phyloP scores from a whole-genome alignment of 1,140 invertebrate species.

The Uloborus diversus region DNA sequence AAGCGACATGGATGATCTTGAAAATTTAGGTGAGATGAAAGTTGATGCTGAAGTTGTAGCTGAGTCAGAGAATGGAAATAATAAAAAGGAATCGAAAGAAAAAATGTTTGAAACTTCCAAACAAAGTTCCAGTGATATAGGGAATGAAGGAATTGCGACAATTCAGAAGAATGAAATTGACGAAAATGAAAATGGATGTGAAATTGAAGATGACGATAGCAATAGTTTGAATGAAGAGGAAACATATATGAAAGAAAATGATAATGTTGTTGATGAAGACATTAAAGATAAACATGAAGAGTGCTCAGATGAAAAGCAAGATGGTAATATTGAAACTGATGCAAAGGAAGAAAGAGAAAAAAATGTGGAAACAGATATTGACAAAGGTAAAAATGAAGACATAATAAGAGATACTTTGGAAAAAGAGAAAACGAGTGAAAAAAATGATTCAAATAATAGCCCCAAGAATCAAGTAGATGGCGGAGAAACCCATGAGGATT shows the following conservation, averaged over 20 bases:
- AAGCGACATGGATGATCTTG: too few relatives aligned
- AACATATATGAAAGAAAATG: neutral
- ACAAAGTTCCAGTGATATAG: too few relatives aligned
- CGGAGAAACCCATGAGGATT: too few relatives aligned
- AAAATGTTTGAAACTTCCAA: too few relatives aligned
- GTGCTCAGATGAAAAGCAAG: neutral
- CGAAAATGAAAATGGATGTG: neutral
- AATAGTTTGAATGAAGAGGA: neutral
- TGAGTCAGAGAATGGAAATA: neutral
- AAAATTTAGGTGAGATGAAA: too few relatives aligned
- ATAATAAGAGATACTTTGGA: neutral
- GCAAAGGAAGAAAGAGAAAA: neutral
- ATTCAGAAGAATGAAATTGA: neutral
- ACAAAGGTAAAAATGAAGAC: neutral
- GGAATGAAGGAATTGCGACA: too few relatives aligned
- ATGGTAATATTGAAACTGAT: neutral
- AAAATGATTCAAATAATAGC: too few relatives aligned
- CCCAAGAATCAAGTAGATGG: too few relatives aligned
- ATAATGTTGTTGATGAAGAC: neutral
- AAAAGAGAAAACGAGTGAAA: too few relatives aligned
- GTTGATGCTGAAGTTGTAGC: neutral
- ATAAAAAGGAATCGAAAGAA: neutral
- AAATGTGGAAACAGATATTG: neutral
- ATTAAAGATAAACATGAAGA: neutral
- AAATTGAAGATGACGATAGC: neutral